These are phyloP conservation scores for Meandrina meandrites DNA, from an alignment of 92 coral and sea anemone species.

Conservation along the genomic window DNA sequence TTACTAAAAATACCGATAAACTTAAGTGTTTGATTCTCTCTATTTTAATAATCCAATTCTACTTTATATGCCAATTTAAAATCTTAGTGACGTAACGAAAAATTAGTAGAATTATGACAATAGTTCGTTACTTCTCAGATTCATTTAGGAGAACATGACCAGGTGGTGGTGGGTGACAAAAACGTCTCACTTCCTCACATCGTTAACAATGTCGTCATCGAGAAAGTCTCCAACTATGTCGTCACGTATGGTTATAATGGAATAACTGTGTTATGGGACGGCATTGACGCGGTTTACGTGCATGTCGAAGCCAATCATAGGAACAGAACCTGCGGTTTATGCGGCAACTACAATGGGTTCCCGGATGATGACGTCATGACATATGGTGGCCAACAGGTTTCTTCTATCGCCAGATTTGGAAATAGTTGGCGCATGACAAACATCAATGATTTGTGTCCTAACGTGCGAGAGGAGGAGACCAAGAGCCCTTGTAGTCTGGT, in stretches of 20 bases:
- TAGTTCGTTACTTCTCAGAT: slow-evolving; percentile 33
- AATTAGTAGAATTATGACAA: background rate
- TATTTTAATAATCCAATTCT: no score
- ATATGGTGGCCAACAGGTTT: slow-evolving; percentile 66
- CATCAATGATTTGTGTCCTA: slow-evolving; percentile 64
- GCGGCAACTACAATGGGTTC: slow-evolving; percentile 85
- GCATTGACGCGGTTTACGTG: slow-evolving; percentile 73
- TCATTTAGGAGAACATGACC: slow-evolving; percentile 57
- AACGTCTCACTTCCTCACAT: slow-evolving; percentile 80
- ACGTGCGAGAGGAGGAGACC: slow-evolving; percentile 55
- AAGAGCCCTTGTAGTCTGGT: slow-evolving; percentile 45
- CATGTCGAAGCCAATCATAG: slow-evolving; percentile 77
- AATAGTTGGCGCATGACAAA: slow-evolving; percentile 92
- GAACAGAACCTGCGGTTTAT: slow-evolving; percentile 89
- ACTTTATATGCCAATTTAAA: no score
- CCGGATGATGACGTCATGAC: slow-evolving; percentile 83
- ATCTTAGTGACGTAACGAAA: no score
- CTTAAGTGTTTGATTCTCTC: no score
- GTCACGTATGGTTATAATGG: slow-evolving; percentile 87
- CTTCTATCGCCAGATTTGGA: slow-evolving; percentile 82
- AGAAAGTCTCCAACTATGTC: slow-evolving; percentile 70
- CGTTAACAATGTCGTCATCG: slow-evolving; percentile 77
- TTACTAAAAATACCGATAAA: no score
- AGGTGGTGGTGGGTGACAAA: slow-evolving; percentile 63
- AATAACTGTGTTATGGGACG: slow-evolving; percentile 86